Evolutionary conservation across 35 echinoderm and acorn worm species (phyloP).

Genomic region (Amphiura filiformis): DNA sequence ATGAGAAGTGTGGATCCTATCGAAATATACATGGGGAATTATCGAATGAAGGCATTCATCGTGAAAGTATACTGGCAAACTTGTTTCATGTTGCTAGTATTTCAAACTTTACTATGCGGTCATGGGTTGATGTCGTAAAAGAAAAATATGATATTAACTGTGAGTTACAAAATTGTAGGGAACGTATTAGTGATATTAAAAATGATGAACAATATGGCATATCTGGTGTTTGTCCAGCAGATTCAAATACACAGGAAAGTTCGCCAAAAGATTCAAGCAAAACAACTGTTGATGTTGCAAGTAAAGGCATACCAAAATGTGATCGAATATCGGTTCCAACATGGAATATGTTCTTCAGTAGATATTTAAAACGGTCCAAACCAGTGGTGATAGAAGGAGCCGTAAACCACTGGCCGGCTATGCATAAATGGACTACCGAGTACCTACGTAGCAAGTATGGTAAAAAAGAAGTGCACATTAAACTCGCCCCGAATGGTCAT

Average conservation of each 20-base stretch:
- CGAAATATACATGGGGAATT: conserved; percentile 34
- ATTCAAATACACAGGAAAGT: no score
- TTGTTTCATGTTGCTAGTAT: conserved; percentile 44
- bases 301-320: conserved; percentile 68
- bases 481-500: conserved; percentile 76
- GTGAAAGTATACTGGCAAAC: conserved; percentile 57
- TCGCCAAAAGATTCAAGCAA: no score
- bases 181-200: no score
- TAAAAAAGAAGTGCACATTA: conserved; percentile 68
- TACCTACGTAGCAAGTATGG: conserved; percentile 59
- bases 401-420: conserved; percentile 60
- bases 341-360: conserved; percentile 60
- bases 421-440: conserved; percentile 81
- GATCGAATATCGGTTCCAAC: conserved; percentile 37
- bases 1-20: conserved; percentile 63
- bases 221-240: no score
- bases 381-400: conserved; percentile 70
- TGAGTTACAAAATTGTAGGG: no score
- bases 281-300: no score
- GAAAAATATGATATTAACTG: no score
- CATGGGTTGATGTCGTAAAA: not conserved
- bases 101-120: conserved; percentile 51
- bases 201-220: no score
- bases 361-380: conserved; percentile 62
- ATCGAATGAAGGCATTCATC: conserved; percentile 48